Evolutionary conservation across 2,888 invertebrate genomes (phyloP), one percentile per base, ranked within the genome.

Genomic region (Seira sanloemensis): DNA sequence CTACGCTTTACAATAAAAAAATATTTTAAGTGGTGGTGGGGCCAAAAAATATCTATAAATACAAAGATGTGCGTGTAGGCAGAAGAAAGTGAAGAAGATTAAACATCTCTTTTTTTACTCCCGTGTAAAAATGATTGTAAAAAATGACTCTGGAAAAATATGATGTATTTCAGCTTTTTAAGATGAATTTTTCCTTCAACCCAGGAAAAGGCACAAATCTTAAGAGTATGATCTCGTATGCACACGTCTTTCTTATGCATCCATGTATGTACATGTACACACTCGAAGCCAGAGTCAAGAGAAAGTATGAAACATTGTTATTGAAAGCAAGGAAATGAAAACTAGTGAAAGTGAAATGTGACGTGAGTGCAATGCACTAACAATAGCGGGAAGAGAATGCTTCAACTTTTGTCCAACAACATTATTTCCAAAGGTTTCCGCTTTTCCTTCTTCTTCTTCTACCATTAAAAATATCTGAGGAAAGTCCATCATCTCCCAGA

Each of bases 321-420:
- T 78, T 69, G 78, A 37, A 58, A 54, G 69, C 37, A 26, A 76
- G 54, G 21, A 72, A 25, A 78, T 19, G 69, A 23, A 18, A 74
- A 74, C n/a, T 71, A 23, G 78, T 78, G 46, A 71, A 78, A 71
- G 78, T 78, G 72, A 78, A 76, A 76, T 67, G 76, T 76, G 67
- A 67, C 67, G 78, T 27, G 72, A 78, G 78, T 78, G 78, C 78
- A 78, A 27, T 72, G 54, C 19, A 19, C 50, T 23, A 37, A 37
- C 37, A 37, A n/a, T n/a, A n/a, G n/a, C n/a, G n/a, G n/a, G 12
- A 5, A 19, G 4, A 66, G 66, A 66, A 68, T 67, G 67, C 25
- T 7, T 7, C 7, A 67, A 19, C 16, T 67, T 12, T 24, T 24
- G 2, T n/a, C 9, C 66, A 66, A 16, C 12, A 67, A 67, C 24